Base-by-base conservation (phyloP, 2,113 vertebrate species). In the Drymodes brunneopygia region DNA sequence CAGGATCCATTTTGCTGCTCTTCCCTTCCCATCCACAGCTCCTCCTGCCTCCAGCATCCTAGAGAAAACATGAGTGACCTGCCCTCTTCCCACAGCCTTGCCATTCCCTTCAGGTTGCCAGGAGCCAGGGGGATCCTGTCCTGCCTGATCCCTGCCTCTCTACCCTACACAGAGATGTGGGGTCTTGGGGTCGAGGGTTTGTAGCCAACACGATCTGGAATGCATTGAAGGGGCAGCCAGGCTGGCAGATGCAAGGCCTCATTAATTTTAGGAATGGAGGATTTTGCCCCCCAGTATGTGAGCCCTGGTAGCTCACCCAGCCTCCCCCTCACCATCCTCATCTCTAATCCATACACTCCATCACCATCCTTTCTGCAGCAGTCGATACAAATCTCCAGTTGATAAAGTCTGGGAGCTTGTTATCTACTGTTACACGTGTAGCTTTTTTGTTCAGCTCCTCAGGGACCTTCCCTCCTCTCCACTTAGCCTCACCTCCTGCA, bases 181-280 rank as follows among this genome's bases (percentile, higher is more conserved):
- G 45, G 40, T 66, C 36, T 61, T 4, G 2, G 1, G 0, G 7
- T 15, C 0, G 0, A 33, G 12, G 47, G 42, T 53, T 84, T 50
- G 61, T 21, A 57, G 28, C 15, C 1, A 0, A 17, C 15, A 60
- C 4, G 2, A 53, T 6, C 20, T 23, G 3, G 44, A 42, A 38
- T 81, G 48, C 1, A 1, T 67, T 60, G 33, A 29, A 56, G 40
- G 23, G 16, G 6, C 0, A 1, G 31, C 35, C 31, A 45, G 62
- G 27, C 8, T 2, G 3, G 44, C 1, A 11, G 35, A 28, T 12
- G 40, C 23, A 83, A 80, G 15, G 28, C 5, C 3, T 38, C 21
- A 19, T 36, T 36, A 40, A 24, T 69, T 90, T 58, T 35, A 65
- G 54, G 58, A 89, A 86, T 12, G 20, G 33, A 84, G 27, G 27